Percentiles rank a stretch among this genome's conserved stretches.
These are phyloP conservation scores for Ranitomeya imitator DNA, from an alignment of 2,113 vertebrate species.

Conservation along the genomic window DNA sequence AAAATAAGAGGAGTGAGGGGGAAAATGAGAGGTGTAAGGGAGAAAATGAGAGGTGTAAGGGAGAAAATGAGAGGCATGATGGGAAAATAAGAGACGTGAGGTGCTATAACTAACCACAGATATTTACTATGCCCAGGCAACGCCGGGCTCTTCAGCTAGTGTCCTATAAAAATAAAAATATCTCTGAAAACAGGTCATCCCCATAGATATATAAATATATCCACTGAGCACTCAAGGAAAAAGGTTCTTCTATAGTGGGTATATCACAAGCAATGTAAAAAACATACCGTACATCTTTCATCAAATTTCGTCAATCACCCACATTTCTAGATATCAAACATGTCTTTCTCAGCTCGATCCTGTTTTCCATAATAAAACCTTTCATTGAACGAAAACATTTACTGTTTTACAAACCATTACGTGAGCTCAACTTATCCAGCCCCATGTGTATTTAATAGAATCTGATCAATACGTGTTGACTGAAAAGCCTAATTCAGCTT, in stretches of 20 bases:
- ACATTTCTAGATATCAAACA: not conserved
- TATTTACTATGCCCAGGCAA: too few relatives aligned
- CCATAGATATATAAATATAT: slow-evolving; percentile 19
- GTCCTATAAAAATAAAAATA: not conserved
- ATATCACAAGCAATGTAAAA: not conserved
- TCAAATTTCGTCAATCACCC: not conserved
- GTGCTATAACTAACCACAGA: too few relatives aligned
- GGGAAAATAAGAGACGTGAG: too few relatives aligned
- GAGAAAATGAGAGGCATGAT: too few relatives aligned
- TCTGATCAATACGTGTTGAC: not conserved
- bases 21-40: too few relatives aligned
- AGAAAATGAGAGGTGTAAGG: too few relatives aligned
- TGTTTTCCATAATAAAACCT: not conserved
- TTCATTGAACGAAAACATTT: not conserved
- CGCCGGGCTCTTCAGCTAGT: too few relatives aligned
- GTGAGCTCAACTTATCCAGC: not conserved
- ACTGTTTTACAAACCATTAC: not conserved
- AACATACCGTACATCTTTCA: not conserved
- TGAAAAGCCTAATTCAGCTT: not conserved
- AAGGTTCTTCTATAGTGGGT: not conserved
- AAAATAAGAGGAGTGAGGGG: too few relatives aligned
- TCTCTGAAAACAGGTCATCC: slow-evolving; percentile 15
- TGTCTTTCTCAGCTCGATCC: not conserved
- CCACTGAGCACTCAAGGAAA: not conserved
- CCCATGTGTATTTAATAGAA: too few relatives aligned